Conservation (phyloP, 1,140 invertebrate species). For the Bombus fervidus region DNA sequence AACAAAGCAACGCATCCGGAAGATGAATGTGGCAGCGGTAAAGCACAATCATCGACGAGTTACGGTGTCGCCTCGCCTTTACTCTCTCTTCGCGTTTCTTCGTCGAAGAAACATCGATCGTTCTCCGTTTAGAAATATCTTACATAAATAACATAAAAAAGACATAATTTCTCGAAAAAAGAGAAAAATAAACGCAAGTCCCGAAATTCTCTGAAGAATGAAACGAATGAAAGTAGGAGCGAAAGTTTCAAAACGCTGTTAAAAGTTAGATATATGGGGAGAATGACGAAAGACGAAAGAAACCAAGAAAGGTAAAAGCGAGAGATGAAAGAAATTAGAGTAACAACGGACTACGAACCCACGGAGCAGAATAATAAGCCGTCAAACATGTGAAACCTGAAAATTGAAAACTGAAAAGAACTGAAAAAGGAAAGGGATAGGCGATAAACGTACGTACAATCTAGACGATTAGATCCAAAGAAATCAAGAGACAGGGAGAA, state of each 20-base stretch:
- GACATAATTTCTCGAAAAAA: neutral
- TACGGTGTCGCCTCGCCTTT: neutral
- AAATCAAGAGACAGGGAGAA: too few relatives aligned
- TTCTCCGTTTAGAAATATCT: neutral
- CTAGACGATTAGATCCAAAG: too few relatives aligned
- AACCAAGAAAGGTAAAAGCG: too few relatives aligned
- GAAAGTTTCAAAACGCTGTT: too few relatives aligned
- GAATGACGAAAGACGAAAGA: too few relatives aligned
- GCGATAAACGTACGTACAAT: too few relatives aligned
- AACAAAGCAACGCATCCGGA: neutral
- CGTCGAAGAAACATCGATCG: neutral
- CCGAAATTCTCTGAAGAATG: neutral
- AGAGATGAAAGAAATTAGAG: too few relatives aligned
- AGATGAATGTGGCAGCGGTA: conserved; percentile 18
- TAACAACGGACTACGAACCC: too few relatives aligned
- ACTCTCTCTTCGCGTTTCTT: neutral
- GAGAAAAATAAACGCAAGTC: neutral
- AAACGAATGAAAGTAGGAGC: too few relatives aligned
- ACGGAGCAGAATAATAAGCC: too few relatives aligned
- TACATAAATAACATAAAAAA: too few relatives aligned
- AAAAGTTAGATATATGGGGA: too few relatives aligned
- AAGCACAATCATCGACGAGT: conserved; percentile 23
- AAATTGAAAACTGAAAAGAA: neutral
- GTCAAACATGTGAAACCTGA: neutral
- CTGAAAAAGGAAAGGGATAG: neutral